These are phyloP conservation scores for Tenodera sinensis DNA, from an alignment of 2,888 invertebrate species.

Conservation along the genomic window DNA sequence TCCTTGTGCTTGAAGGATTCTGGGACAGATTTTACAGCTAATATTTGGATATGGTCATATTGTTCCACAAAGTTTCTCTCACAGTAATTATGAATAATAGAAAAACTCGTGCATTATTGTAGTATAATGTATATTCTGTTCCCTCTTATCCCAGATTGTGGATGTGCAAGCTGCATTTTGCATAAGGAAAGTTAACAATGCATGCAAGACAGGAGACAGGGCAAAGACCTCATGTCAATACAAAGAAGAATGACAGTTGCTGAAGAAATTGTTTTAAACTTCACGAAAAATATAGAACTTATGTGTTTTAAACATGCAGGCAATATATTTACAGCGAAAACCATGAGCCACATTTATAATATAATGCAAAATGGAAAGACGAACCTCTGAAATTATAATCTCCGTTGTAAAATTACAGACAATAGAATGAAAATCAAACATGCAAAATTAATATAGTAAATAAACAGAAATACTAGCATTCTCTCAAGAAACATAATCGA, in stretches of 20 bases:
- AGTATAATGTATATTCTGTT: too few relatives aligned
- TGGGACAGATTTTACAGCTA: too few relatives aligned
- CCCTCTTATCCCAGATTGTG: neutral
- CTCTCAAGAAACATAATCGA: neutral
- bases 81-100: too few relatives aligned
- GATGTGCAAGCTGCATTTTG: neutral
- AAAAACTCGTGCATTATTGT: too few relatives aligned
- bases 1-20: too few relatives aligned
- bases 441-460: neutral
- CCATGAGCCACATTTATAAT: neutral
- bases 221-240: neutral
- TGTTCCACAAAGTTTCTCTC: too few relatives aligned
- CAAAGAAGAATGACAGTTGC: neutral
- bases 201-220: neutral
- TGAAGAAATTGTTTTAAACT: neutral
- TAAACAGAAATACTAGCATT: neutral
- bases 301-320: neutral
- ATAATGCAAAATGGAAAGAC: neutral
- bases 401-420: neutral
- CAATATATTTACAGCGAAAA: conserved; percentile 3
- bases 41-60: too few relatives aligned
- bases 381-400: neutral
- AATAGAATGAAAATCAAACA: neutral
- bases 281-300: neutral
- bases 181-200: neutral